phyloP scores from a whole-genome alignment of 2,888 invertebrate genomes.

The Conus canariensis region DNA sequence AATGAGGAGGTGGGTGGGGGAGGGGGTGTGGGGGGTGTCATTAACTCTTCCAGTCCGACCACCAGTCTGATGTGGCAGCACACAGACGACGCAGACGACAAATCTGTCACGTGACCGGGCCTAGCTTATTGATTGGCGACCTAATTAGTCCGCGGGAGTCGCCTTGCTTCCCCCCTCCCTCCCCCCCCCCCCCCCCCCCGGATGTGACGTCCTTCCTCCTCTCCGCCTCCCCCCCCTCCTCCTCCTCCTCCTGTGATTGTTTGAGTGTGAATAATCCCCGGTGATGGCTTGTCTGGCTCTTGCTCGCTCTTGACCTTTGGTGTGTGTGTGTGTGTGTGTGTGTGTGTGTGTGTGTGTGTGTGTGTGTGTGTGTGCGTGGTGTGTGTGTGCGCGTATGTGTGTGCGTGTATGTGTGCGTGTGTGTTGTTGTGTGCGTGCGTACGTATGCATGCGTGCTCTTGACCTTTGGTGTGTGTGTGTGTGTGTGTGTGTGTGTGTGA shows the following conservation, averaged over 20 bases:
- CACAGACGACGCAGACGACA: conserved; percentile 2
- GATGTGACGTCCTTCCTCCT: too few species aligned
- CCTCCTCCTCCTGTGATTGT: neutral
- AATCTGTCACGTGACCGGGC: conserved; percentile 16
- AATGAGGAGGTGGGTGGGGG: too few species aligned
- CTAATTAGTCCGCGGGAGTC: conserved; percentile 2
- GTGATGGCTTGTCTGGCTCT: neutral
- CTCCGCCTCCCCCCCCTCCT: too few species aligned
- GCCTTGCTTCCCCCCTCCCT: neutral
- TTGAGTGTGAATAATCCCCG: conserved; percentile 8
- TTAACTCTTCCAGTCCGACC: too few species aligned
- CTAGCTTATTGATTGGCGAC: conserved; percentile 22
- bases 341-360: neutral
- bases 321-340: neutral
- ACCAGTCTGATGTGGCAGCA: neutral
- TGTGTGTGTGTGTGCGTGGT: neutral
- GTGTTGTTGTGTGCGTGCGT: too few species aligned
- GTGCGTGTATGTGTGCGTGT: too few species aligned
- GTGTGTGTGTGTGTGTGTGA: too few species aligned
- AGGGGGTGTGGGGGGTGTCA: too few species aligned
- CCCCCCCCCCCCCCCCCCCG: too few species aligned
- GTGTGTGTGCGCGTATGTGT: neutral
- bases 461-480: too few species aligned
- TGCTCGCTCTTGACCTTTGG: neutral
- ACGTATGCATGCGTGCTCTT: too few species aligned